A percentile compares a stretch with the other conserved stretches of the same genome.
phyloP scores from a whole-genome alignment of 2,797 vertebrate genomes.

The Pangasius macronema region DNA sequence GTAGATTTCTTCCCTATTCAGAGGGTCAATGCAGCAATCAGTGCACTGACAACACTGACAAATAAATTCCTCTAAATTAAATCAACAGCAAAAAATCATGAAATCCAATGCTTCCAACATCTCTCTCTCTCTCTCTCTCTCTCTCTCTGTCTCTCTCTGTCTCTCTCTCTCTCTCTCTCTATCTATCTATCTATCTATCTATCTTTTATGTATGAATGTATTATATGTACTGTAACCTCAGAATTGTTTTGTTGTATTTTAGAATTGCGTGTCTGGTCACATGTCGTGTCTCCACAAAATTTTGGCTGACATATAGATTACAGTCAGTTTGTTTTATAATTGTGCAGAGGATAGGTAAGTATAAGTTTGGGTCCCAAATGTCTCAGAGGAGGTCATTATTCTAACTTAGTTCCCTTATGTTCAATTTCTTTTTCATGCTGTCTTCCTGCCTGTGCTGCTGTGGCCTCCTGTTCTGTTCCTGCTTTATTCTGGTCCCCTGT shows the following conservation, averaged over 20 bases:
- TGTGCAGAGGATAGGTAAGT: constrained; percentile 66
- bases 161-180: too few species aligned
- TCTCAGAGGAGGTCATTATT: constrained; percentile 49
- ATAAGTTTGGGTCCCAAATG: constrained; percentile 52
- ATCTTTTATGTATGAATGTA: background rate
- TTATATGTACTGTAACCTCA: background rate
- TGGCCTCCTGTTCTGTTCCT: constrained; percentile 20
- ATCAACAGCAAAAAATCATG: background rate
- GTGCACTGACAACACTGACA: background rate
- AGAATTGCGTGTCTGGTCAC: background rate
- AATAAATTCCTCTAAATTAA: background rate
- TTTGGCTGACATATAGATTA: background rate
- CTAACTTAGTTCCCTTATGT: constrained; percentile 63
- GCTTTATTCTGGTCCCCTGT: constrained; percentile 47
- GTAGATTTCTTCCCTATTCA: background rate
- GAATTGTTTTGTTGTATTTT: background rate
- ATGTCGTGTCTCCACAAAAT: background rate
- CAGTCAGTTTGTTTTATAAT: background rate
- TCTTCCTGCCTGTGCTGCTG: constrained; percentile 41
- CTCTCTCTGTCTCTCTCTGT: background rate
- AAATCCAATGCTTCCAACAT: background rate
- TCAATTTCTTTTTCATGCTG: constrained; percentile 68
- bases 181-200: too few species aligned
- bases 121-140: background rate
- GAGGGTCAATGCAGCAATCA: background rate